phyloP scores from a whole-genome alignment of 2,113 vertebrate species.

The Indri indri region DNA sequence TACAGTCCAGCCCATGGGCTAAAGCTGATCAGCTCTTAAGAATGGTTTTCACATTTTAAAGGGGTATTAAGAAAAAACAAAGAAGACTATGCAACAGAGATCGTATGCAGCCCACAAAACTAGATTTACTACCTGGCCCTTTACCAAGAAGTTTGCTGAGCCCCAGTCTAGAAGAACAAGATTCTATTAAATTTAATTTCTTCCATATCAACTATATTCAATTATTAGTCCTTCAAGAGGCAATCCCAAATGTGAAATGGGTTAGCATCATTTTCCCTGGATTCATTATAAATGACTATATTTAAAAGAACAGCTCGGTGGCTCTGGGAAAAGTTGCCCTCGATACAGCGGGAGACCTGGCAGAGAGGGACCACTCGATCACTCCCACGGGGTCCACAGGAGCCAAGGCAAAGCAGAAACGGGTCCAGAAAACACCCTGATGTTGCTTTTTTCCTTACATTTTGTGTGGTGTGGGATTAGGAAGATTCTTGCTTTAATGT shows the following conservation, averaged over 20 bases:
- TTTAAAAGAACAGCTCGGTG: neutral
- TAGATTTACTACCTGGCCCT: neutral
- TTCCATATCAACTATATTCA: neutral
- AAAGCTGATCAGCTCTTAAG: neutral
- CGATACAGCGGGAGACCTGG: neutral
- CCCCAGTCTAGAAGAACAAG: neutral
- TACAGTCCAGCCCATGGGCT: neutral
- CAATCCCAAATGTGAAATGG: neutral
- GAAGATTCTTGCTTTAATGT: neutral
- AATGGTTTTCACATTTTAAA: neutral
- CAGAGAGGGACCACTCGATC: neutral
- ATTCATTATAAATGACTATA: neutral
- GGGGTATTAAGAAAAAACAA: neutral
- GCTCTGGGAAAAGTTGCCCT: neutral
- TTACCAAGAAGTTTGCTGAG: neutral
- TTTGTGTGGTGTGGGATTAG: neutral
- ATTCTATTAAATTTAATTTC: slow-evolving; percentile 33
- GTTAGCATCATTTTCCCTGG: neutral
- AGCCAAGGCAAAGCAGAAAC: neutral
- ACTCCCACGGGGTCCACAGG: neutral
- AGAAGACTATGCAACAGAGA: neutral
- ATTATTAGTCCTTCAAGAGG: slow-evolving; percentile 7
- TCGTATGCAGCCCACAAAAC: neutral
- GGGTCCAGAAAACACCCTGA: neutral
- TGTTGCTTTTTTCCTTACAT: neutral